Evolutionary conservation across 2,888 invertebrate species (phyloP), one percentile per base, ranked within the genome.

Genomic region (Eugnorisma glareosa): DNA sequence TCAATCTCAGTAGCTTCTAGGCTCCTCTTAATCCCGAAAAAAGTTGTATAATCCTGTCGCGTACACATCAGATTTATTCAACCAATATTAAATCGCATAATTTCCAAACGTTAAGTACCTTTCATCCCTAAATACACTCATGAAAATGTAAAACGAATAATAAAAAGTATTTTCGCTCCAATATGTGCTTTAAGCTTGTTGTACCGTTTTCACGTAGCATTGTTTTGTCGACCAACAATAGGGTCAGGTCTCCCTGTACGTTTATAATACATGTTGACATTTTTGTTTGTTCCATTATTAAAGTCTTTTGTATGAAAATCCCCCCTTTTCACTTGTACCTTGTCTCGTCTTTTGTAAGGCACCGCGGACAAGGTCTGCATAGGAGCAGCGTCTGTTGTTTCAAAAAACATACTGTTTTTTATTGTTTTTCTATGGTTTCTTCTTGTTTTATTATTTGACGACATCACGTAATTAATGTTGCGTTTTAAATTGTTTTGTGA

Each of bases 241-340:
- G 88, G 87, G 77, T 79, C 77, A 85, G 79, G 73, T 83, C 77
- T 67, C 77, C 61, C 64, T 81, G 67, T 76, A 81, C 61, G 51
- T 73, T 40, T 83, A 86, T 86, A 83, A 89, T 91, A 91, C 91
- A 92, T 94, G 94, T 94, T 94, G 93, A 93, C 94, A 94, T 94
- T 95, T 95, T 94, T 94, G 94, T 94, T 93, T 92, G 93, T 93
- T 90, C 92, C 90, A 92, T 93, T 90, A 89, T 86, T 91, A 91
- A 89, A 92, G 92, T 92, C 93, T 94, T 94, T 94, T 95, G 94
- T 95, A 91, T 91, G 91, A 86, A 91, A 93, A 92, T 89, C 78
- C 75, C 75, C 79, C 83, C 72, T 75, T 83, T 86, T 85, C 86
- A 79, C 75, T 79, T 84, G 81, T 75, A 77, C 78, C 74, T 79